Conservation (phyloP, 2,797 vertebrate genomes). For the Psittacula echo region DNA sequence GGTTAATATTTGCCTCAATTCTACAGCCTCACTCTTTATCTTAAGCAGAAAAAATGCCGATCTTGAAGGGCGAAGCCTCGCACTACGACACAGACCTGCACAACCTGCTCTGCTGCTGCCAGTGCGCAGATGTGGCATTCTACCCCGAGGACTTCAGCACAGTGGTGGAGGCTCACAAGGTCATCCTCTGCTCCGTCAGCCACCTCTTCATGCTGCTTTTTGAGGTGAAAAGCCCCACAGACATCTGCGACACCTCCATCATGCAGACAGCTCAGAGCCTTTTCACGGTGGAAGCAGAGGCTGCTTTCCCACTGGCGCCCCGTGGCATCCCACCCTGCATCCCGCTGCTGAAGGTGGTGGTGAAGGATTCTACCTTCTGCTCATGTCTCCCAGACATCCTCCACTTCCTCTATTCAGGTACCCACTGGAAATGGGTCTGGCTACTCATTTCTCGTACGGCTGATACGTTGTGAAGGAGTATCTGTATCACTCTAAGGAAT, state of each 20-base stretch:
- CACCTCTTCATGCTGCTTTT: constrained; percentile 93
- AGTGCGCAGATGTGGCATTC: constrained; percentile 93
- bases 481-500: neutral
- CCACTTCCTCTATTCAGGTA: constrained; percentile 98
- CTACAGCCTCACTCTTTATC: neutral
- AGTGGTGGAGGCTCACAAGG: constrained; percentile 88
- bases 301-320: constrained; percentile 56
- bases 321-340: constrained; percentile 66
- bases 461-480: no score
- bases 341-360: constrained; percentile 86
- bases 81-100: constrained; percentile 91
- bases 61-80: constrained; percentile 90
- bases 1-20: neutral
- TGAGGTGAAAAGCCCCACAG: constrained; percentile 79
- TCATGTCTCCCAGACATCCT: constrained; percentile 91
- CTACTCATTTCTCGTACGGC: neutral
- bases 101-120: constrained; percentile 89
- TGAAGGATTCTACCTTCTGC: constrained; percentile 90
- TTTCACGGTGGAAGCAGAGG: constrained; percentile 78
- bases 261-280: constrained; percentile 79
- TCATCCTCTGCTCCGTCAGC: constrained; percentile 91
- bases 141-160: constrained; percentile 85
- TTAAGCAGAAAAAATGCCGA: constrained; percentile 88
- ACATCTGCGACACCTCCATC: constrained; percentile 79
- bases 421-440: neutral